Conservation (phyloP, 2,888 invertebrate genomes). For the Drosophila lacicola region DNA sequence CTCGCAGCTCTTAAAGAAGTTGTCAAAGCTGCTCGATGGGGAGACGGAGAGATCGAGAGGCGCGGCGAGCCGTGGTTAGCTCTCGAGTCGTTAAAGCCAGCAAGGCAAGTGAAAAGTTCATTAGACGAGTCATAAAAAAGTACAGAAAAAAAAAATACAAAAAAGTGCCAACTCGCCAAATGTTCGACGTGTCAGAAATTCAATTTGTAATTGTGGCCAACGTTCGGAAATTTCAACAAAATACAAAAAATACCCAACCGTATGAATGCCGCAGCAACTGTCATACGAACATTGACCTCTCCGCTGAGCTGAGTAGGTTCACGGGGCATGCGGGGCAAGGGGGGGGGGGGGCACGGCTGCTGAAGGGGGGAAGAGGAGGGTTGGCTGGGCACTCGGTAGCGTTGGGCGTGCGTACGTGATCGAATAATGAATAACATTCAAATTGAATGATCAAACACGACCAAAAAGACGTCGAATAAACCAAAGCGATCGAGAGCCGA, state of each 20-base stretch:
- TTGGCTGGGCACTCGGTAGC: conserved; percentile 34
- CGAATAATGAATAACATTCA: conserved; percentile 82
- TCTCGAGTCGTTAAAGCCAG: conserved; percentile 52
- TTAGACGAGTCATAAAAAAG: conserved; percentile 69
- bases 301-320: not conserved
- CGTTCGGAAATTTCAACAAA: conserved; percentile 30
- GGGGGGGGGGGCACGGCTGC: not conserved
- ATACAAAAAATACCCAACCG: conserved; percentile 12
- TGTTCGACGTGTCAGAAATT: conserved; percentile 75
- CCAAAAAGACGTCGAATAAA: conserved; percentile 42
- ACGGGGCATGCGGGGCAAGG: too few species aligned
- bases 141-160: not conserved
- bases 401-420: conserved; percentile 74
- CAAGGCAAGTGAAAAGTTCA: conserved; percentile 72
- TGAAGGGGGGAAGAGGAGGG: not conserved
- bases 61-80: not conserved
- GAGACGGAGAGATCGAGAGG: not conserved
- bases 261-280: conserved; percentile 50
- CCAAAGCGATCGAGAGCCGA: conserved; percentile 8
- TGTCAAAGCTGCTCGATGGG: conserved; percentile 36
- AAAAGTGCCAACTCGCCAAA: conserved; percentile 37
- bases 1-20: conserved; percentile 51
- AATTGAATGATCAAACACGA: conserved; percentile 81
- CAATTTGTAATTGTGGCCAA: conserved; percentile 72
- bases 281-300: conserved; percentile 75